phyloP scores from a whole-genome alignment of 2,797 vertebrate species.

The Galagoides demidoff region DNA sequence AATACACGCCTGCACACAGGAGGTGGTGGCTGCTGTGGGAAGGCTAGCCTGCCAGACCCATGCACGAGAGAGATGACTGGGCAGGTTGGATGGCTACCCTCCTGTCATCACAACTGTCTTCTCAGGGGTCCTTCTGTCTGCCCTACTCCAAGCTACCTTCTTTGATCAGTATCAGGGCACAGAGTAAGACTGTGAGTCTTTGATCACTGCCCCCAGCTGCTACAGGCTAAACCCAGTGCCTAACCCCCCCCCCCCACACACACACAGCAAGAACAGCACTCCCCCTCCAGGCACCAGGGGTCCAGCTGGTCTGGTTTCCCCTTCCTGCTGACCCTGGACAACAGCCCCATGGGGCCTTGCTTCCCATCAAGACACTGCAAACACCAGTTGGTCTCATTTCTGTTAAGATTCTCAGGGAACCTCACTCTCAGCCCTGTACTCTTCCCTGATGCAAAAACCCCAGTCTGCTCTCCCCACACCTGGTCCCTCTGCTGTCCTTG shows the following conservation, averaged over 20 bases:
- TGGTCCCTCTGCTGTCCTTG: background rate
- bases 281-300: background rate
- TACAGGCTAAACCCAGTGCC: background rate
- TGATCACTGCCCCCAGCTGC: background rate
- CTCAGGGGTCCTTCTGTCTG: background rate
- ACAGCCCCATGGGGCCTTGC: background rate
- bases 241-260: background rate
- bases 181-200: background rate
- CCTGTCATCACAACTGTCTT: background rate
- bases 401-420: background rate
- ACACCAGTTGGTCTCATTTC: background rate
- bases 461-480: background rate
- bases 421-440: background rate
- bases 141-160: background rate
- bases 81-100: background rate
- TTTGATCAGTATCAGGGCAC: background rate
- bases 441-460: background rate
- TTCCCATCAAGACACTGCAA: background rate
- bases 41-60: background rate
- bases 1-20: rapidly evolving
- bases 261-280: background rate
- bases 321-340: background rate
- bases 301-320: background rate
- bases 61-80: rapidly evolving
- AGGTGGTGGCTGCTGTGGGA: background rate